These are phyloP conservation scores for Labeo calbasu DNA, from an alignment of 2,797 vertebrate genomes.

Conservation along the genomic window DNA sequence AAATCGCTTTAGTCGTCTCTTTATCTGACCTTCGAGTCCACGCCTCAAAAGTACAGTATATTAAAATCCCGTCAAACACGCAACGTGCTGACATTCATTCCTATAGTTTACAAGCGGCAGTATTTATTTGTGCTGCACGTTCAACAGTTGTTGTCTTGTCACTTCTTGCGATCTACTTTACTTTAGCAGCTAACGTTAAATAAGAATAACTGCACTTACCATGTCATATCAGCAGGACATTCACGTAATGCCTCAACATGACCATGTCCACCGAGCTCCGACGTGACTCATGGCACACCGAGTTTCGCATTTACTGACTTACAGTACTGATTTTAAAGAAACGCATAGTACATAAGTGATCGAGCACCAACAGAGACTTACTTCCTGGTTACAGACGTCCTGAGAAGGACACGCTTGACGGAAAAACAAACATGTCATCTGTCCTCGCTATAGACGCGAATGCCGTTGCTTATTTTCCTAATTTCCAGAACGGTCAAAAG, in stretches of 20 bases:
- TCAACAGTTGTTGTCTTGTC: constrained; percentile 10
- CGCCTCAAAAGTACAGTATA: neutral
- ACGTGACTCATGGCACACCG: neutral
- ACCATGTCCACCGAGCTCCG: neutral
- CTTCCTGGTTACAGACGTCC: constrained; percentile 38
- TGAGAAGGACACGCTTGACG: constrained; percentile 4
- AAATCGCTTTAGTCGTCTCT: neutral
- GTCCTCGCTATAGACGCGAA: neutral
- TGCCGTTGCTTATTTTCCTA: neutral
- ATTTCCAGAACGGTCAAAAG: neutral
- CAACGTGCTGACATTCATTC: neutral
- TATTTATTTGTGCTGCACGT: neutral
- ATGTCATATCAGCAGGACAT: constrained; percentile 34
- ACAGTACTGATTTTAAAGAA: neutral
- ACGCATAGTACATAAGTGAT: neutral
- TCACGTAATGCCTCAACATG: neutral
- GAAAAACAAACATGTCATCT: neutral
- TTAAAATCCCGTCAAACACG: neutral
- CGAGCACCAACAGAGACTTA: neutral
- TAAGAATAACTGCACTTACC: constrained; percentile 19
- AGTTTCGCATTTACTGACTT: neutral
- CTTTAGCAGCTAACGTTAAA: neutral
- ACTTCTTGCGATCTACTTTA: neutral
- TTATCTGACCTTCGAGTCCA: too few relatives aligned
- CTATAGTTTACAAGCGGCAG: neutral